phyloP scores from a whole-genome alignment of 2,888 invertebrate species.

The Erebia epiphron region DNA sequence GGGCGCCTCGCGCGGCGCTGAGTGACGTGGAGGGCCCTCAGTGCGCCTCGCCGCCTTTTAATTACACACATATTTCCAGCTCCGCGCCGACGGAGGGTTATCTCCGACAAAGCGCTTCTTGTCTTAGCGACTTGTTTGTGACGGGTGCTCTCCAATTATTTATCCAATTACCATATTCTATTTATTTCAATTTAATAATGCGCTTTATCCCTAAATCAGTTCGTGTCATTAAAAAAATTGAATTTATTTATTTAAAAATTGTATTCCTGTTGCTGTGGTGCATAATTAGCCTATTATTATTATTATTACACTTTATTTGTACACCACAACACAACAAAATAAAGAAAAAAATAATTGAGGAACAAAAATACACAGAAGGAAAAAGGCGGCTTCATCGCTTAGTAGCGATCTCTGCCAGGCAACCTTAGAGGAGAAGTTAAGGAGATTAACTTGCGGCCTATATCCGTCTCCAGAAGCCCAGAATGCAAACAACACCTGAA shows the following conservation, averaged over 20 bases:
- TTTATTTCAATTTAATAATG: background rate
- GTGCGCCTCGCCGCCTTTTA: constrained; percentile 55
- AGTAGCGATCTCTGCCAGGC: too few relatives aligned
- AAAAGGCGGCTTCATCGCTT: too few relatives aligned
- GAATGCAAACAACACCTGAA: too few relatives aligned
- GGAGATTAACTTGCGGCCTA: too few relatives aligned
- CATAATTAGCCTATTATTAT: too few relatives aligned
- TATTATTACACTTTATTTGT: too few relatives aligned
- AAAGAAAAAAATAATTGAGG: too few relatives aligned
- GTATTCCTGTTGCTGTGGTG: background rate
- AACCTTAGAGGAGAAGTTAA: too few relatives aligned
- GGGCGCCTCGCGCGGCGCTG: background rate
- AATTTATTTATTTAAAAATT: background rate
- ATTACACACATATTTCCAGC: constrained; percentile 45
- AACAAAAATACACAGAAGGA: too few relatives aligned
- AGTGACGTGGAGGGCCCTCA: constrained; percentile 45
- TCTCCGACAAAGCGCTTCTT: constrained; percentile 29
- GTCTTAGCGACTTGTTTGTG: constrained; percentile 24
- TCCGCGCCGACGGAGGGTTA: constrained; percentile 33
- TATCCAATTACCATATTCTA: constrained; percentile 14
- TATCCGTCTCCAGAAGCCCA: too few relatives aligned
- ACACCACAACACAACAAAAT: too few relatives aligned
- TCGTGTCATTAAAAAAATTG: background rate
- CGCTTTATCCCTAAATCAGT: background rate
- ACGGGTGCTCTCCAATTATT: constrained; percentile 10